These are phyloP conservation scores for Cossypha niveicapilla DNA, from an alignment of 2,797 vertebrate species.

Conservation along the genomic window DNA sequence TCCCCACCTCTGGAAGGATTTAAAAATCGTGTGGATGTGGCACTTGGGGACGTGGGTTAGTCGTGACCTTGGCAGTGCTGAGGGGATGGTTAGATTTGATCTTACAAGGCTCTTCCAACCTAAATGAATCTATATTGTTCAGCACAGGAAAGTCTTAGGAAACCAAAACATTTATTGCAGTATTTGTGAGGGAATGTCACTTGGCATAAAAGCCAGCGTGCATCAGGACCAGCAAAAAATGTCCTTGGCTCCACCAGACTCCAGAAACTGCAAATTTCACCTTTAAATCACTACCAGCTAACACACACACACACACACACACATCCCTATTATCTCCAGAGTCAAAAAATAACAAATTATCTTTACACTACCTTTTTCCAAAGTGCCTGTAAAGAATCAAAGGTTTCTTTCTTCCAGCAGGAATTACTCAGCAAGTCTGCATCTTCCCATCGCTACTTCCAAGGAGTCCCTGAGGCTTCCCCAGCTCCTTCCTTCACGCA, in stretches of 20 bases:
- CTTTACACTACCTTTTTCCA: neutral
- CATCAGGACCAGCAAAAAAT: accelerated
- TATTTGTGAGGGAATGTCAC: neutral
- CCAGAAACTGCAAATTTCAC: neutral
- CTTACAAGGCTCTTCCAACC: neutral
- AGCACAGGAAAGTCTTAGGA: neutral
- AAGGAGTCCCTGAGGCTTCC: neutral
- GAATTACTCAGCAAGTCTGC: neutral
- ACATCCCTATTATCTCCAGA: neutral
- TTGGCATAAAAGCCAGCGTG: neutral
- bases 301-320: neutral
- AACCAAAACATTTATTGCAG: neutral
- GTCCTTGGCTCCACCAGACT: neutral
- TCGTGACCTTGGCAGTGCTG: neutral
- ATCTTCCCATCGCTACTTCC: neutral
- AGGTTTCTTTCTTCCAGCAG: neutral
- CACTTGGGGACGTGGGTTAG: neutral
- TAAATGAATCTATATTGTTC: neutral
- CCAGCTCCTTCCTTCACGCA: neutral
- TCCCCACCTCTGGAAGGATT: neutral
- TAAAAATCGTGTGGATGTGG: accelerated
- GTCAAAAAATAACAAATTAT: neutral
- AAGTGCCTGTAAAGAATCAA: neutral
- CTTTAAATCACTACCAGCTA: neutral
- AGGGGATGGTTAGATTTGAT: accelerated